Evolutionary conservation across 2,797 vertebrate genomes (phyloP), one percentile per base, ranked within the genome.

Genomic region (Chelmon rostratus): DNA sequence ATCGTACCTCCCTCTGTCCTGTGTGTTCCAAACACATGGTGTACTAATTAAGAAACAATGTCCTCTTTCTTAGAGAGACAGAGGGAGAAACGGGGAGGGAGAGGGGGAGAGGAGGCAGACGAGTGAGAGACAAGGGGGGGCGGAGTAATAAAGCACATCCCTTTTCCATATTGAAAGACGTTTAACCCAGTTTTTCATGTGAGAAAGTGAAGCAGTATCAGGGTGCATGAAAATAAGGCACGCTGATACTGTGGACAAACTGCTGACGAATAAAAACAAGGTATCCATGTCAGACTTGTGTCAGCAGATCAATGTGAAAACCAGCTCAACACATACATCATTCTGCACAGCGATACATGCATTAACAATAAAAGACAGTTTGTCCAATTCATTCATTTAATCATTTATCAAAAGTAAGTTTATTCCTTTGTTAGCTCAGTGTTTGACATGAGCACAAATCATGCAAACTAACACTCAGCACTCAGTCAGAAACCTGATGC

Each of bases 41-140:
- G 81, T 76, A 82, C 79, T 91, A 78, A 90, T 92, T 84, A 89
- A 62, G 67, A 82, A 89, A 92, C 86, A 91, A 90, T 90, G 78
- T 68, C 66, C 28, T 75, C 80, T 79, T 91, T 90, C 81, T 87
- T 64, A 73, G 56, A 83, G 25, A 84, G 49, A 87, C 44, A 65
- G 52, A 62, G 40, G 71, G 42, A 65, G 47, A 64, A 7, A 46
- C 33, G 56, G 47, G 21, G 62, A 78, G 50, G n/a, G 62, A 69
- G 49, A 47, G 33, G 8, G 33, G 66, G 54, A 75, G 19, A 58
- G 21, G 61, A 38, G 28, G 28, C 16, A 66, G 28, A 25, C 21
- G 59, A 67, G n/a, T 25, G 52, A 67, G 31, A 79, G 58, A 75
- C 25, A 52, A 62, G 46, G 37, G 47, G 44, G 56, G 79, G 74